Conservation (phyloP, 2,113 vertebrate genomes). For the Periophthalmodon schlosseri region DNA sequence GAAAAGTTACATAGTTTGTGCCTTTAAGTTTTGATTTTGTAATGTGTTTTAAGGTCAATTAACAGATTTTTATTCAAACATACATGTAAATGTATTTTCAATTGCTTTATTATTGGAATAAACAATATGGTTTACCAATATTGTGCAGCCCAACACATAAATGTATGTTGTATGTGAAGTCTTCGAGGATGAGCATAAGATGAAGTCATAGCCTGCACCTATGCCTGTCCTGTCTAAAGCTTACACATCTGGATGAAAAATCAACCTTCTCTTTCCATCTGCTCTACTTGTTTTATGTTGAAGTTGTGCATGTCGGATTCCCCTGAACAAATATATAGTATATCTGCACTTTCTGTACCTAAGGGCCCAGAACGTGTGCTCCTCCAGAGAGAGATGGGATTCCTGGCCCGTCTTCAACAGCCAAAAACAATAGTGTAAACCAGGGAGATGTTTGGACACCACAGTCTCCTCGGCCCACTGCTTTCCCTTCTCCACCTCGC, state of each 20-base stretch:
- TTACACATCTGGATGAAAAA: slow-evolving; percentile 64
- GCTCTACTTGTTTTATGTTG: slow-evolving; percentile 35
- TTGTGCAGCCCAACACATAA: not conserved
- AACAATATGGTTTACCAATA: not conserved
- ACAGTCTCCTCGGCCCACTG: slow-evolving; percentile 41
- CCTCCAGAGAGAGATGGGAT: slow-evolving; percentile 53
- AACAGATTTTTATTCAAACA: not conserved
- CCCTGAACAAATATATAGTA: slow-evolving; percentile 56
- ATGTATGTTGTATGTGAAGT: not conserved
- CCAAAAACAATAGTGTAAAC: slow-evolving; percentile 70
- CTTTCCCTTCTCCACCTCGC: slow-evolving; percentile 36
- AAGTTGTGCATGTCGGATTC: slow-evolving; percentile 50
- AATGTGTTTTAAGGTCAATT: not conserved
- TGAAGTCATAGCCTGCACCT: slow-evolving; percentile 42
- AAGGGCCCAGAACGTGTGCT: slow-evolving; percentile 37
- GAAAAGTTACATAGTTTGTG: no score
- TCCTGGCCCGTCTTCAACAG: slow-evolving; percentile 28
- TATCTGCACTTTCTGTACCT: slow-evolving; percentile 56
- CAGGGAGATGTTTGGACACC: slow-evolving; percentile 51
- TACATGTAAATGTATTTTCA: not conserved
- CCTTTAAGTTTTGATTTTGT: not conserved
- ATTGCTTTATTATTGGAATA: not conserved
- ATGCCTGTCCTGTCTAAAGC: slow-evolving; percentile 44
- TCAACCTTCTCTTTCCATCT: slow-evolving; percentile 48
- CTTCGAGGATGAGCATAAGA: slow-evolving; percentile 16